Evolutionary conservation across 2,797 vertebrate species (phyloP), one percentile per base, ranked within the genome.

Genomic region (Pterois miles): DNA sequence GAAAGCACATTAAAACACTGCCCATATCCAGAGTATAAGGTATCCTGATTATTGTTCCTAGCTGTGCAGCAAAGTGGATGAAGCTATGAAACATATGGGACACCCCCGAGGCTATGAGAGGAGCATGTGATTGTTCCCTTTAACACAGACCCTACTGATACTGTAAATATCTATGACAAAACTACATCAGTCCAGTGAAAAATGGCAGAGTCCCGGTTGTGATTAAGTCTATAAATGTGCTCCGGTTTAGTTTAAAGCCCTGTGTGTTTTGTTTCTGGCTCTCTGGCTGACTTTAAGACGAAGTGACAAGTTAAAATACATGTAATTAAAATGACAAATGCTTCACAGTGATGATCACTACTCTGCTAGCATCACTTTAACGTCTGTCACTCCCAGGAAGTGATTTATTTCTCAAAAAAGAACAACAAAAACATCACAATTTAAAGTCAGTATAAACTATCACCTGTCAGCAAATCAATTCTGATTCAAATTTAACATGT

Each of bases 121-220:
- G 23, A 57, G 62, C 75, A 72, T 84, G 88, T 83, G 86, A 90
- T 68, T 50, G 69, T 64, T 52, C 50, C 64, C 72, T 75, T 62
- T 56, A 64, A 82, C 76, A 65, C 36, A 64, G 62, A 53, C 20
- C 1, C 2, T 8, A 10, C 53, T 71, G 16, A 71, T 33, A 46
- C 18, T 40, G 22, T 13, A 2, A 7, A 20, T 57, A 2, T 67
- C 34, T n/a, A 9, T 48, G 43, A 46, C 43, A 46, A 46, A 46
- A 20, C 43, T 46, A 20, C 43, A 46, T 54, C 2, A 74, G 2
- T 3, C 1, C 34, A 65, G 33, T 29, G 29, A 34, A 2, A 48
- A 6, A 33, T 8, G 1, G 4, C 14, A 25, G 23, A n/a, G 1
- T 27, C 36, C 31, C 40, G 27, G 20, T 33, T 14, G 4, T 56